Base-by-base conservation (phyloP, 2,888 invertebrate species). In the Cephus pulcher region DNA sequence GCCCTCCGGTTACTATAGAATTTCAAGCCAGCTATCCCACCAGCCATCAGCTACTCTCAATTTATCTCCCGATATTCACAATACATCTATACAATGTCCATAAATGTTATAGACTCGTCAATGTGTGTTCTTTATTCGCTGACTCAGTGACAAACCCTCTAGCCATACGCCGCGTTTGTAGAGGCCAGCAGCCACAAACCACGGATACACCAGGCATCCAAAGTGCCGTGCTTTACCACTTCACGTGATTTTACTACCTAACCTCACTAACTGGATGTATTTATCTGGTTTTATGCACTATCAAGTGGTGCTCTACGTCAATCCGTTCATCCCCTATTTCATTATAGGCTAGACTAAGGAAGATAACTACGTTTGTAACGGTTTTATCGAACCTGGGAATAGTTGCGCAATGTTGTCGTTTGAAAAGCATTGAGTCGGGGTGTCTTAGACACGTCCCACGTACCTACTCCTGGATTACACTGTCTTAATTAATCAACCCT, bases 191-290 rank as follows among this genome's bases (percentile, higher is more conserved):
- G 80, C 80, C 80, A 71, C 80, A 77, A 30, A 80, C 75, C 80
- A 40, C 80, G 80, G 80, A 80, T 80, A 78, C 73, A 80, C 77
- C 76, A 79, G 32, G 40, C 37, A 69, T n/a, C 76, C 75, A 75
- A 77, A 80, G 80, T 78, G 23, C 56, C 9, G 56, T 23, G 56
- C 23, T 56, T 56, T 23, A 23, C 6, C 56, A 23, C 23, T 23
- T 56, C 56, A 56, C 6, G 23, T 56, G 9, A 56, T 56, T 56
- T 23, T 56, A 32, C 23, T 23, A 56, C 56, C 2, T 56, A 23
- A 23, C 23, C 56, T 23, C 56, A 2, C 23, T 56, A 23, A 56
- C 23, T 56, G 23, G 23, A 56, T 56, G 15, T 56, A 56, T 56
- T 56, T 23, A 56, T 9, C 56, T 56, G 56, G 9, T 23, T 56